These are phyloP conservation scores for Mnemiopsis leidyi DNA, from an alignment of 37 sponge, comb jelly and placozoan species.

Conservation along the genomic window DNA sequence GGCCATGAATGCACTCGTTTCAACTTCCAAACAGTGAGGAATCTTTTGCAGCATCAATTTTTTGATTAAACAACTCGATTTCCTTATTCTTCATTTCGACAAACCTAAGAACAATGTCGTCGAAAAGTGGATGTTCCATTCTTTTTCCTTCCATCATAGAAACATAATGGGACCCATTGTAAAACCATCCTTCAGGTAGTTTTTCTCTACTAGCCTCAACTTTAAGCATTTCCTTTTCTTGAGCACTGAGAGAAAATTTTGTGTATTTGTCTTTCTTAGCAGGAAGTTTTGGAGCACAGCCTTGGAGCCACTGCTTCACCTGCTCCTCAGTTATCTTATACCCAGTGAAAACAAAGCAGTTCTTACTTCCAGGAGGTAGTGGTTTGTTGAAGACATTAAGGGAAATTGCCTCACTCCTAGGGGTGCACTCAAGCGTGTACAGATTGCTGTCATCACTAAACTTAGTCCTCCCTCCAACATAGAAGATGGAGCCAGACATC, in stretches of 20 bases:
- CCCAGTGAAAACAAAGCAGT: conserved; percentile 57
- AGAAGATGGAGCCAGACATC: conserved; percentile 37
- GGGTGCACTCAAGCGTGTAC: conserved; percentile 34
- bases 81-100: neutral
- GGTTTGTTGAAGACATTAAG: conserved; percentile 39
- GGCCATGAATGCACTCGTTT: too few relatives aligned
- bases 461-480: conserved; percentile 44
- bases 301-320: conserved; percentile 45
- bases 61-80: neutral
- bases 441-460: conserved; percentile 21
- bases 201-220: neutral
- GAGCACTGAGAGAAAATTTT: neutral
- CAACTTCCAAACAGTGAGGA: conserved; percentile 20
- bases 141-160: conserved; percentile 56
- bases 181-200: conserved; percentile 57
- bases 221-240: conserved; percentile 41
- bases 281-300: conserved; percentile 27
- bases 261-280: neutral
- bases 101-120: neutral
- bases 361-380: conserved; percentile 20
- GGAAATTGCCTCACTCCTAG: conserved; percentile 44
- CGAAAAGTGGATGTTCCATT: conserved; percentile 24
- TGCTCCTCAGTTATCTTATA: conserved; percentile 43
- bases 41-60: neutral
- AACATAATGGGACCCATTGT: conserved; percentile 31